phyloP scores from a whole-genome alignment of 2,888 invertebrate genomes.

The Caenorhabditis drosophilae region DNA sequence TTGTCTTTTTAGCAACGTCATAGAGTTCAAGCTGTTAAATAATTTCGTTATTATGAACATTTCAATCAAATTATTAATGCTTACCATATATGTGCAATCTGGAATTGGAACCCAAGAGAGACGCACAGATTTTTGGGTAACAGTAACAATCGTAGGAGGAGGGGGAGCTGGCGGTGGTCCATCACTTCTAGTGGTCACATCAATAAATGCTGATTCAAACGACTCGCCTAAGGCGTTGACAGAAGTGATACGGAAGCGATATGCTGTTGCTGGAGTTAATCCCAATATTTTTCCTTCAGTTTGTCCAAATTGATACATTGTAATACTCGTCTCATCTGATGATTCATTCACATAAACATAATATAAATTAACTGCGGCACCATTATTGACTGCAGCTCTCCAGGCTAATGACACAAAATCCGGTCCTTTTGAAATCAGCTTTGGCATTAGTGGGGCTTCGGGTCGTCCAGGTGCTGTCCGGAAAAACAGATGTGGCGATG shows the following conservation, averaged over 20 bases:
- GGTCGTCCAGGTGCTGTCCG: slow-evolving; percentile 83
- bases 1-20: neutral
- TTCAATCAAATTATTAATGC: neutral
- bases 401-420: slow-evolving; percentile 49
- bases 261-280: slow-evolving; percentile 29
- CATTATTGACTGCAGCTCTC: slow-evolving; percentile 38
- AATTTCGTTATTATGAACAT: neutral
- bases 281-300: slow-evolving; percentile 10
- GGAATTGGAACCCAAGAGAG: slow-evolving; percentile 35
- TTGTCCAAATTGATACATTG: slow-evolving; percentile 1
- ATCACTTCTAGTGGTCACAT: slow-evolving; percentile 18
- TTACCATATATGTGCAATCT: slow-evolving; percentile 23
- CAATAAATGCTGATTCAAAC: neutral
- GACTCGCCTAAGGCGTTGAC: slow-evolving; percentile 47
- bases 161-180: slow-evolving; percentile 5
- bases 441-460: slow-evolving; percentile 72
- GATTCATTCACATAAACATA: slow-evolving; percentile 21
- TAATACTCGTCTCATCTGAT: neutral
- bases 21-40: slow-evolving; percentile 8
- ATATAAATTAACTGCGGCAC: slow-evolving; percentile 17
- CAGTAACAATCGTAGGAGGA: slow-evolving; percentile 5
- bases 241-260: slow-evolving; percentile 33
- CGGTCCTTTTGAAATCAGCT: slow-evolving; percentile 21
- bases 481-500: slow-evolving; percentile 75
- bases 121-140: slow-evolving; percentile 18